Conservation (phyloP, 2,113 vertebrate genomes). For the Podilymbus podiceps region DNA sequence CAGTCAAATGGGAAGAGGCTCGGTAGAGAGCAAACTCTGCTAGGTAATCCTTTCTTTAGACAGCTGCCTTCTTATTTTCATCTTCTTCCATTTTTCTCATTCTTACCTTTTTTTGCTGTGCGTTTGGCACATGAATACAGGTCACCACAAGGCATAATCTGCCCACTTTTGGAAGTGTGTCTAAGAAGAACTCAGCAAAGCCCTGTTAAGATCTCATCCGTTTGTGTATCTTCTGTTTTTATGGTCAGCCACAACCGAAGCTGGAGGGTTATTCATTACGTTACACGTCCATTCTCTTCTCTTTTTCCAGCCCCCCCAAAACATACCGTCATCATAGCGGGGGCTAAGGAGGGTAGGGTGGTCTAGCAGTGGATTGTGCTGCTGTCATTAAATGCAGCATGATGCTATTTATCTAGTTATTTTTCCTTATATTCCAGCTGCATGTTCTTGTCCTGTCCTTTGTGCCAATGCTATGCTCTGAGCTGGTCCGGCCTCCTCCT, state of each 20-base stretch:
- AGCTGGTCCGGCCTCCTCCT: neutral
- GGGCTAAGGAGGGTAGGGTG: neutral
- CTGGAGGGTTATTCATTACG: neutral
- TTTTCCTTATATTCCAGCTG: neutral
- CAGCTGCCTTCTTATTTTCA: neutral
- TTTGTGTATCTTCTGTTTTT: neutral
- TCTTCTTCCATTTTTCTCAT: neutral
- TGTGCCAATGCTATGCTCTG: neutral
- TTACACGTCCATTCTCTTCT: neutral
- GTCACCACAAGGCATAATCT: neutral
- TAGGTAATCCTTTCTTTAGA: neutral
- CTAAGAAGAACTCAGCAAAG: neutral
- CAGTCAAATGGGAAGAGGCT: neutral
- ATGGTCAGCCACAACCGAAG: neutral
- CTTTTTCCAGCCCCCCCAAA: neutral
- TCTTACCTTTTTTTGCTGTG: too few relatives aligned
- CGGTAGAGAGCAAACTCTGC: neutral
- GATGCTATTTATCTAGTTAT: neutral
- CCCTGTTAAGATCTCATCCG: neutral
- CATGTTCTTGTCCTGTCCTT: neutral
- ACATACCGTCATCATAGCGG: rapidly evolving
- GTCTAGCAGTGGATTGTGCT: neutral
- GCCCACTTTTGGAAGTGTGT: neutral
- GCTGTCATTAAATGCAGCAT: neutral
- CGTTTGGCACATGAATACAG: rapidly evolving